Evolutionary conservation across 2,797 vertebrate species (phyloP).

Genomic region (Brotogeris chrysoptera): DNA sequence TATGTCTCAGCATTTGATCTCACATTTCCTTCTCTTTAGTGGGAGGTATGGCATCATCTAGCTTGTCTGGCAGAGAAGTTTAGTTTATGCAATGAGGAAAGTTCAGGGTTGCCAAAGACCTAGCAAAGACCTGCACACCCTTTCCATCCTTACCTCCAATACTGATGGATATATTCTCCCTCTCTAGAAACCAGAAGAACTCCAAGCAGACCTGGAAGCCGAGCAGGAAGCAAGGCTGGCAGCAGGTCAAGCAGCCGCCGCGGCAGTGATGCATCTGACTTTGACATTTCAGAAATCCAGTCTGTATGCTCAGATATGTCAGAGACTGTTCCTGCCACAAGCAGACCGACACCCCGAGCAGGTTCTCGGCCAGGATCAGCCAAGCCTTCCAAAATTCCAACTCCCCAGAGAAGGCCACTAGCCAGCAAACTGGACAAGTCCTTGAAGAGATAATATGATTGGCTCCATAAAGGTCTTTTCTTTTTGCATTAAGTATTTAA

Average conservation of each 20-base stretch:
- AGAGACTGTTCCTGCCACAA: constrained; percentile 84
- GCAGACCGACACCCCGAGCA: constrained; percentile 83
- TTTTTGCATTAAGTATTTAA: constrained; percentile 86
- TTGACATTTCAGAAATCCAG: constrained; percentile 99
- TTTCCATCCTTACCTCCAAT: background rate
- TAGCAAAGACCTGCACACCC: background rate
- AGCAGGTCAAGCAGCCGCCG: constrained; percentile 95
- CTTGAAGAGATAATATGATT: constrained; percentile 92
- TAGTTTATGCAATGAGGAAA: background rate
- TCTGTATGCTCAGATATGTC: constrained; percentile 93
- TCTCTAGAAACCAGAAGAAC: constrained; percentile 83
- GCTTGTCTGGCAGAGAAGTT: background rate
- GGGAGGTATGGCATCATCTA: background rate
- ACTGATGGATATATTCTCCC: background rate
- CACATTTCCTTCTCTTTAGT: background rate
- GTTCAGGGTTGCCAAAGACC: background rate
- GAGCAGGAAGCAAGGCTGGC: constrained; percentile 94
- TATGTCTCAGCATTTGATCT: background rate
- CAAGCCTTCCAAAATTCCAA: constrained; percentile 97
- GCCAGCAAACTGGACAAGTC: constrained; percentile 90
- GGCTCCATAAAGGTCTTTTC: constrained; percentile 73
- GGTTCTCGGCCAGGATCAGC: constrained; percentile 83
- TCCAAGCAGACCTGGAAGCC: constrained; percentile 83
- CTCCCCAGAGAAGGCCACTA: constrained; percentile 88
- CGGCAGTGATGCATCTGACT: constrained; percentile 97